Percentiles rank a stretch among this genome's conserved stretches.
Conservation (phyloP, 2,113 vertebrate species). For the Onychorhynchus coronatus region DNA sequence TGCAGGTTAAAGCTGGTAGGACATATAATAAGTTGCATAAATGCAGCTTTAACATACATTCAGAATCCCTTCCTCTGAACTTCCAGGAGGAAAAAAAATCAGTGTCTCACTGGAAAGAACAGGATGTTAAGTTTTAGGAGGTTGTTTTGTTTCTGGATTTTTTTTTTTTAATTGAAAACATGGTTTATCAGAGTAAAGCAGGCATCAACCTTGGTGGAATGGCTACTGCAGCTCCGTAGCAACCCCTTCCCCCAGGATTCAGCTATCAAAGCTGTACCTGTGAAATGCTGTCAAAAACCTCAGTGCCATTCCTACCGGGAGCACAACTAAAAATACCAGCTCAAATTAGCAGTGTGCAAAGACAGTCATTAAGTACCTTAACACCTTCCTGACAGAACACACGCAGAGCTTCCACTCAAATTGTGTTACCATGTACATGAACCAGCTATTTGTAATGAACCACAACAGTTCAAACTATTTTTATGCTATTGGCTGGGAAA, state of each 20-base stretch:
- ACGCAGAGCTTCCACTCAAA: neutral
- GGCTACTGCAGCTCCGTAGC: accelerated
- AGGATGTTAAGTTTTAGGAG: neutral
- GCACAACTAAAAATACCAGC: constrained; percentile 10
- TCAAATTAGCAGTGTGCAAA: constrained; percentile 3
- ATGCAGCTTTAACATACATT: neutral
- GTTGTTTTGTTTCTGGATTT: neutral
- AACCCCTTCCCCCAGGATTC: neutral
- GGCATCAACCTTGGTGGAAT: neutral
- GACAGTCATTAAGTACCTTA: neutral
- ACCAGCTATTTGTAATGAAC: neutral
- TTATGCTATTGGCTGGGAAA: neutral
- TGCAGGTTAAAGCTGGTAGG: neutral
- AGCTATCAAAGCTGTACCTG: neutral
- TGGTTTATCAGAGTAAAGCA: neutral
- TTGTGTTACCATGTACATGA: neutral
- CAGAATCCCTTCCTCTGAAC: neutral
- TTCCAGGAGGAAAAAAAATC: neutral
- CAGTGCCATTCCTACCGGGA: neutral
- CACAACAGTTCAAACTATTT: neutral
- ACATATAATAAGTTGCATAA: neutral
- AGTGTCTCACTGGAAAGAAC: neutral
- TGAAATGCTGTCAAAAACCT: neutral
- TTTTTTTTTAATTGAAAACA: neutral
- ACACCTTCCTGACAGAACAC: neutral